A percentile compares a stretch with the other conserved stretches of the same genome.
These are phyloP conservation scores for Drosophila leonis DNA, from an alignment of 2,888 invertebrate genomes.

Conservation along the genomic window DNA sequence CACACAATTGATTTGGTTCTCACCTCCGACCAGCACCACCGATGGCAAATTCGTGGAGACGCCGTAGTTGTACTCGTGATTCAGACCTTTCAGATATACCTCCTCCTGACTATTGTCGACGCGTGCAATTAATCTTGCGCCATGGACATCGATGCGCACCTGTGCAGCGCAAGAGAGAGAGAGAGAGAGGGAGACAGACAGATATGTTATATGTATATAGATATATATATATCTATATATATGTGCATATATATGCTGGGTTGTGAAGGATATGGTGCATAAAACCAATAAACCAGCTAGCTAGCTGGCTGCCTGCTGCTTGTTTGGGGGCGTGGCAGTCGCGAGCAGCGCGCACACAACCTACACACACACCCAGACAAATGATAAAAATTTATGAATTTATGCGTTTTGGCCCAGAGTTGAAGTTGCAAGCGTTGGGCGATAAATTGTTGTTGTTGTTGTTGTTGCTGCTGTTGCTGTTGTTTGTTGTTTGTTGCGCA, in stretches of 20 bases:
- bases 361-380: slow-evolving; percentile 54
- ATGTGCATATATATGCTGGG: slow-evolving; percentile 8
- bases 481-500: slow-evolving; percentile 54
- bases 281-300: slow-evolving; percentile 77
- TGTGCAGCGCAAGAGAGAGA: slow-evolving; percentile 68
- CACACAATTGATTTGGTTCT: slow-evolving; percentile 80
- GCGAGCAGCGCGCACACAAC: slow-evolving; percentile 17
- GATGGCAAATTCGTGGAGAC: slow-evolving; percentile 94
- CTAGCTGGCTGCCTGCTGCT: slow-evolving; percentile 16
- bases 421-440: slow-evolving; percentile 74
- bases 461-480: slow-evolving; percentile 47
- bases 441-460: slow-evolving; percentile 71
- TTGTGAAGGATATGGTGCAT: slow-evolving; percentile 61
- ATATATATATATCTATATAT: not conserved
- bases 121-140: slow-evolving; percentile 92
- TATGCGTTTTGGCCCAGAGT: slow-evolving; percentile 76
- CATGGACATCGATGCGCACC: slow-evolving; percentile 94
- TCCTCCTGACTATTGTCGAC: slow-evolving; percentile 94
- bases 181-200: slow-evolving; percentile 2
- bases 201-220: slow-evolving; percentile 2
- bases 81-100: slow-evolving; percentile 92
- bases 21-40: slow-evolving; percentile 95
- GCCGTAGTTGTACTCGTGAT: slow-evolving; percentile 94
- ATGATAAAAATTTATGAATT: slow-evolving; percentile 82
- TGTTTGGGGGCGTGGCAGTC: slow-evolving; percentile 46